Conservation (phyloP, 2,113 vertebrate genomes). For the Alligator sinensis region DNA sequence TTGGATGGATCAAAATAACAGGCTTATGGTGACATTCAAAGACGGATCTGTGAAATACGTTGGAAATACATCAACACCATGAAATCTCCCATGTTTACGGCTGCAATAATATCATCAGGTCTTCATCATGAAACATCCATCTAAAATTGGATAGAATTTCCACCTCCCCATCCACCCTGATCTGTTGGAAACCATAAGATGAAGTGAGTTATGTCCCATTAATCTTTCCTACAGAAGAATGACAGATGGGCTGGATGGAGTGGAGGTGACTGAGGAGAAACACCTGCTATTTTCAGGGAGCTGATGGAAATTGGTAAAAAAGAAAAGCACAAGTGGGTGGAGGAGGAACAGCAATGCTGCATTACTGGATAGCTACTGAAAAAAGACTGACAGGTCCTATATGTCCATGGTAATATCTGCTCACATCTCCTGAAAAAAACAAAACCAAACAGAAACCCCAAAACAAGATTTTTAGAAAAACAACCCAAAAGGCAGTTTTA, state of each 20-base stretch:
- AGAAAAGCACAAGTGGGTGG: slow-evolving; percentile 66
- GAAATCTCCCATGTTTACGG: slow-evolving; percentile 74
- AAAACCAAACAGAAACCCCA: slow-evolving; percentile 54
- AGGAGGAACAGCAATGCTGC: slow-evolving; percentile 66
- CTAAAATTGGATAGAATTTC: slow-evolving; percentile 69
- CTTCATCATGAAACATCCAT: slow-evolving; percentile 67
- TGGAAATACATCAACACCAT: slow-evolving; percentile 65
- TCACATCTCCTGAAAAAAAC: slow-evolving; percentile 12
- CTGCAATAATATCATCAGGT: slow-evolving; percentile 59
- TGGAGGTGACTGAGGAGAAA: slow-evolving; percentile 72
- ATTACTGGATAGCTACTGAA: slow-evolving; percentile 64
- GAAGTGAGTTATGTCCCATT: slow-evolving; percentile 68
- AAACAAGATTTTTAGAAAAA: neutral
- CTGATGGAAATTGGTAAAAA: slow-evolving; percentile 58
- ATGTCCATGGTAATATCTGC: slow-evolving; percentile 37
- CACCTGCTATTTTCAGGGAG: slow-evolving; percentile 75
- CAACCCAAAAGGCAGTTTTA: slow-evolving; percentile 28
- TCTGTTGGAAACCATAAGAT: slow-evolving; percentile 62
- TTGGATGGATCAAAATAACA: neutral
- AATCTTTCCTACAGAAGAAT: slow-evolving; percentile 67
- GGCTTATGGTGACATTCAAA: slow-evolving; percentile 68
- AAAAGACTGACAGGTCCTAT: slow-evolving; percentile 67
- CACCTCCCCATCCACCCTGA: slow-evolving; percentile 71
- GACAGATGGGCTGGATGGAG: slow-evolving; percentile 76
- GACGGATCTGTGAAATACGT: slow-evolving; percentile 58